These are phyloP conservation scores for Apeltes quadracus DNA, from an alignment of 2,113 vertebrate species.

Conservation along the genomic window DNA sequence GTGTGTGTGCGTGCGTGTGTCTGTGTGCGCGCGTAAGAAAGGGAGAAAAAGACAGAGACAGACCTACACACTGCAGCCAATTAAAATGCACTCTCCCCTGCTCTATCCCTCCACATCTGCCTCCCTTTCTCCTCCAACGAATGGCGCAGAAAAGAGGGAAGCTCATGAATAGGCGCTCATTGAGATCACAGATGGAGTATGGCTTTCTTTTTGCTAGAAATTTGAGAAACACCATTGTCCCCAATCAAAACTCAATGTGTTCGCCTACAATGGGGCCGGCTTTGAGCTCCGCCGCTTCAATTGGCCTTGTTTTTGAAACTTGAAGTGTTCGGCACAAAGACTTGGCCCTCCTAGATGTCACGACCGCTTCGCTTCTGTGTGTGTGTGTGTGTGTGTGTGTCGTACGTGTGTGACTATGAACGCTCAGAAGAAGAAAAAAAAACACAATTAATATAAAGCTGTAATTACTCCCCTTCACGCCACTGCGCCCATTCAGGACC, in stretches of 20 bases:
- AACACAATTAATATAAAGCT: constrained; percentile 87
- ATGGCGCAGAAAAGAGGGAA: constrained; percentile 84
- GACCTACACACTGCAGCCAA: constrained; percentile 82
- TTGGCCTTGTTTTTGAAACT: constrained; percentile 97
- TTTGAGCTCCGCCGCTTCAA: constrained; percentile 93
- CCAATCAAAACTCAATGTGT: constrained; percentile 97
- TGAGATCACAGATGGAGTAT: constrained; percentile 98
- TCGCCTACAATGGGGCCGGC: constrained; percentile 87
- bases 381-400: constrained; percentile 61
- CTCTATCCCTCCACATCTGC: constrained; percentile 91
- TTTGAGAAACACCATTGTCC: constrained; percentile 98
- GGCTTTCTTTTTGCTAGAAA: constrained; percentile 95
- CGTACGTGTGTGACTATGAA: constrained; percentile 25
- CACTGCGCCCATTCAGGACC: constrained; percentile 81
- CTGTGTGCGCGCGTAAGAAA: not conserved
- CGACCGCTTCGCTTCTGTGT: constrained; percentile 83
- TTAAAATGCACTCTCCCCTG: constrained; percentile 88
- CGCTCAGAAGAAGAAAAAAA: constrained; percentile 64
- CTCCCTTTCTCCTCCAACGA: constrained; percentile 87
- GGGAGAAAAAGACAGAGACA: constrained; percentile 33
- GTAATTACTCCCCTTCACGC: constrained; percentile 85
- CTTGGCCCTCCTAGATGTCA: constrained; percentile 89
- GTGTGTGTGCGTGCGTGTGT: constrained; percentile 34
- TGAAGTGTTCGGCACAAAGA: constrained; percentile 93
- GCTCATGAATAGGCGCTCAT: constrained; percentile 88